phyloP scores from a whole-genome alignment of 2,888 invertebrate species.

The Oeneis ivallda region DNA sequence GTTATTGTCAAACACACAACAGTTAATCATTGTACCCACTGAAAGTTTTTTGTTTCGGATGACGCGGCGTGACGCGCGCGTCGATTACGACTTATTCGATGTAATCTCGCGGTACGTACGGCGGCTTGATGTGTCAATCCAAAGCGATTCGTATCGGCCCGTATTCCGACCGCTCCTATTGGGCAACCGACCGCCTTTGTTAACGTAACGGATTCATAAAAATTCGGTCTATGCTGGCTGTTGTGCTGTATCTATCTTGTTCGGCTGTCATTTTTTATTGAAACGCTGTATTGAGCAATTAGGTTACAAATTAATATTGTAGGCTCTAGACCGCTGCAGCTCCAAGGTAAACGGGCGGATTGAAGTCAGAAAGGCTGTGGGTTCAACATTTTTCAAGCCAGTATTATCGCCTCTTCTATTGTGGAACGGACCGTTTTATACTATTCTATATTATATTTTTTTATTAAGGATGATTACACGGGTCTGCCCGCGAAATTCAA shows the following conservation, averaged over 20 bases:
- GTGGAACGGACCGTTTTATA: not conserved
- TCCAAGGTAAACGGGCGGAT: not conserved
- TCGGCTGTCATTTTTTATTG: conserved; percentile 44
- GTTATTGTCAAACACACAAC: conserved; percentile 4
- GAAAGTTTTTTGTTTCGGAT: conserved; percentile 29
- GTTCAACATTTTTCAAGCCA: not conserved
- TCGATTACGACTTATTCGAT: conserved; percentile 69
- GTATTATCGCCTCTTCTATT: not conserved
- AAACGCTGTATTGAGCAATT: conserved; percentile 26
- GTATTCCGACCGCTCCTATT: conserved; percentile 76
- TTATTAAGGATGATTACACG: too few relatives aligned
- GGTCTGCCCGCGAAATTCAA: too few relatives aligned
- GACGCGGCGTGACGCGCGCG: conserved; percentile 55
- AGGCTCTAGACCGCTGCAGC: not conserved
- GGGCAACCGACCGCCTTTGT: conserved; percentile 76
- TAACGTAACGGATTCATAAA: conserved; percentile 72
- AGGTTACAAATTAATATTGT: conserved; percentile 23
- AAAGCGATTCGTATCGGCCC: conserved; percentile 50
- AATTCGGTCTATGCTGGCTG: conserved; percentile 51
- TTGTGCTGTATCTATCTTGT: conserved; percentile 39
- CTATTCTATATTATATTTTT: too few relatives aligned
- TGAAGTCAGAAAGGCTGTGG: not conserved
- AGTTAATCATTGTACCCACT: conserved; percentile 16
- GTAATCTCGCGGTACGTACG: conserved; percentile 57
- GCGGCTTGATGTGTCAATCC: conserved; percentile 79